Conservation (phyloP, 2,113 vertebrate genomes). For the Tragelaphus strepsiceros region DNA sequence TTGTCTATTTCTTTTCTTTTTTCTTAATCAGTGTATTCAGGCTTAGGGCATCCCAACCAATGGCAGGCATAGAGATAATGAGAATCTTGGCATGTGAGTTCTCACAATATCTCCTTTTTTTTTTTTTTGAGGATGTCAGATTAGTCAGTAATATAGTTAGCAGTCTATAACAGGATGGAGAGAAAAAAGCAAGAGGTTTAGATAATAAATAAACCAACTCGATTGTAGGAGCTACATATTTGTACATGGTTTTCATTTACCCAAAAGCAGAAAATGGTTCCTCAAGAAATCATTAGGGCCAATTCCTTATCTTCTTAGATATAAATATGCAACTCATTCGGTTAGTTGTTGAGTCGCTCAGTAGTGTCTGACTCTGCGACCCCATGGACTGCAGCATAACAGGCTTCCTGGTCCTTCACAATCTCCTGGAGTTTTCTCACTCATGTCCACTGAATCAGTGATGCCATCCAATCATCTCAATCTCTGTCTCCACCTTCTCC, state of each 20-base stretch:
- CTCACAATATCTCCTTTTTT: not conserved
- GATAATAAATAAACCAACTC: not conserved
- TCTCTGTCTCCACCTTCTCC: not conserved
- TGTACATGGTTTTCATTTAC: not conserved
- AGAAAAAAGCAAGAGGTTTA: not conserved
- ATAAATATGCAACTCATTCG: not conserved
- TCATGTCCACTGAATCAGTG: not conserved
- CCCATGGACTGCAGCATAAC: not conserved
- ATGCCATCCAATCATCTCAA: not conserved
- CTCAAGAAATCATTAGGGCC: not conserved
- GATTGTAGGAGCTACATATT: not conserved
- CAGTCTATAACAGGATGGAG: not conserved
- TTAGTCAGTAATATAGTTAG: not conserved
- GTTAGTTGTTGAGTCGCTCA: not conserved
- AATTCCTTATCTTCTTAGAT: not conserved
- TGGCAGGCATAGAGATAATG: not conserved
- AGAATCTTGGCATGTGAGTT: not conserved
- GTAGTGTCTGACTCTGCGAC: not conserved
- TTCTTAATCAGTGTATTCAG: not conserved
- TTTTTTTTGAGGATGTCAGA: not conserved
- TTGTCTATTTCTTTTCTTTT: not conserved
- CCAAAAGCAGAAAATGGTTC: not conserved
- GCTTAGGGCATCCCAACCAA: not conserved
- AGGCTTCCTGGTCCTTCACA: not conserved
- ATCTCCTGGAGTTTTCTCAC: not conserved